Evolutionary conservation across 2,113 vertebrate species (phyloP).

Genomic region (Hoplias malabaricus): DNA sequence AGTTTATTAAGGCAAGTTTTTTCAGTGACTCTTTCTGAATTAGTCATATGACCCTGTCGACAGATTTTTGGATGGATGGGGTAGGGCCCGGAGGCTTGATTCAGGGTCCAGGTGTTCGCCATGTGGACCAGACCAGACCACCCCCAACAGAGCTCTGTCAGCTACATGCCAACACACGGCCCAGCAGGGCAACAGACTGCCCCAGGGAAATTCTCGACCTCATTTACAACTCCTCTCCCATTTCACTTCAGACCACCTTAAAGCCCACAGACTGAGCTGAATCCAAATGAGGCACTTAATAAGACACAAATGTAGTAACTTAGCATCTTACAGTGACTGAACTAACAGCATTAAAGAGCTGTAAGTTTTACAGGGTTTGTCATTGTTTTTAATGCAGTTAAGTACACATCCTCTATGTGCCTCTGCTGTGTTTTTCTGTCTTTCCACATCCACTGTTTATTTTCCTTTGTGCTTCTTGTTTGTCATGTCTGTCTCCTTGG

Average conservation of each 20-base stretch:
- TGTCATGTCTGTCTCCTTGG: too few relatives aligned
- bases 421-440: too few relatives aligned
- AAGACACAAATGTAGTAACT: not conserved
- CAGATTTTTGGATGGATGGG: not conserved
- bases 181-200: not conserved
- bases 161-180: not conserved
- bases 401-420: too few relatives aligned
- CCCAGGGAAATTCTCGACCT: not conserved
- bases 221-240: not conserved
- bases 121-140: constrained; percentile 35
- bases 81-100: constrained; percentile 11
- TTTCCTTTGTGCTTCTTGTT: too few relatives aligned
- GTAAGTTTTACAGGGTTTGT: too few relatives aligned
- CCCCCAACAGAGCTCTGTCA: not conserved
- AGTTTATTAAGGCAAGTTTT: too few relatives aligned
- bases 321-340: not conserved
- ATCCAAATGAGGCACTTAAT: not conserved
- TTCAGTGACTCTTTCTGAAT: not conserved
- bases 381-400: too few relatives aligned
- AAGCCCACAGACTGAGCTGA: not conserved
- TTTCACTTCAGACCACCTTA: constrained; percentile 17
- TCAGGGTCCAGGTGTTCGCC: constrained; percentile 41
- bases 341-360: too few relatives aligned
- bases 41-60: not conserved
- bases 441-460: too few relatives aligned